These are phyloP conservation scores for Peromyscus attwateri DNA, from an alignment of 2,797 vertebrate genomes.

Conservation along the genomic window DNA sequence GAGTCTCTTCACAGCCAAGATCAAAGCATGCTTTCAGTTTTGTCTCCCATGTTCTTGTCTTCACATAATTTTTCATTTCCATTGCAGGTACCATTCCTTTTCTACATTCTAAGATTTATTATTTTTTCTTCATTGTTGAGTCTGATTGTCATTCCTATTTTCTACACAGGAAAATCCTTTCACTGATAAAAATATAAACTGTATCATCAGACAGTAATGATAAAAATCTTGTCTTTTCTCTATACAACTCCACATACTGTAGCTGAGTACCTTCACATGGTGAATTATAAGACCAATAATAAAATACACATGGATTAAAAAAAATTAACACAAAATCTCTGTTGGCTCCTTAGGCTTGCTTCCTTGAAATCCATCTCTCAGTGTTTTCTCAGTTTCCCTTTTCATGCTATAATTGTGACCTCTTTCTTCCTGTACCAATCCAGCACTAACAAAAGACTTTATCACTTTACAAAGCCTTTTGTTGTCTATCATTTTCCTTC, in stretches of 20 bases:
- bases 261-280: not conserved
- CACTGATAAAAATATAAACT: not conserved
- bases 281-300: not conserved
- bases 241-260: not conserved
- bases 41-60: not conserved
- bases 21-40: not conserved
- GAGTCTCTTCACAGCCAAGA: not conserved
- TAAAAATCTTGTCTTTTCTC: not conserved
- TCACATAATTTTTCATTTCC: not conserved
- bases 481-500: not conserved
- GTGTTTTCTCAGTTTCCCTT: not conserved
- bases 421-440: not conserved
- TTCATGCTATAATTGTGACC: not conserved
- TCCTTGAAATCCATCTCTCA: not conserved
- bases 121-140: not conserved
- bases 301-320: not conserved
- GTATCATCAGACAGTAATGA: not conserved
- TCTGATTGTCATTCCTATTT: not conserved
- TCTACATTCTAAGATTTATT: not conserved
- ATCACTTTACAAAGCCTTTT: not conserved
- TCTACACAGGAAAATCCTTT: not conserved
- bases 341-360: not conserved
- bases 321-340: not conserved
- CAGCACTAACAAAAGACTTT: not conserved
- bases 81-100: not conserved